Conservation (phyloP, 2,797 vertebrate genomes). For the Somateria mollissima region DNA sequence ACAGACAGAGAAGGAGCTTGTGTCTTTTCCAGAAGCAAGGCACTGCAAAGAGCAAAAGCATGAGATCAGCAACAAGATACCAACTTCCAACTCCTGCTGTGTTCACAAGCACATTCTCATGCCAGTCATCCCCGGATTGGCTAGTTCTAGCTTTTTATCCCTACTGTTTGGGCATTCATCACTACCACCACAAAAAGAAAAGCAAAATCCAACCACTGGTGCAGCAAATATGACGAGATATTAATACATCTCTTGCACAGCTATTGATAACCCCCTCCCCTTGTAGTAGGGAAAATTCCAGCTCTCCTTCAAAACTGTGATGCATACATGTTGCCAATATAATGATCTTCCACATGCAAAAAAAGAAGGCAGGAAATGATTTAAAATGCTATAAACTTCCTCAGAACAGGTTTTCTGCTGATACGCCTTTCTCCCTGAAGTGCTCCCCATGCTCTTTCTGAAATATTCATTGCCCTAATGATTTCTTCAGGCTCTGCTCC, state of each 20-base stretch:
- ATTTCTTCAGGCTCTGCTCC: constrained; percentile 69
- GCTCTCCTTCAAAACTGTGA: constrained; percentile 27
- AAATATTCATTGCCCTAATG: constrained; percentile 73
- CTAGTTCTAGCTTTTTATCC: neutral
- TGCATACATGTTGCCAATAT: constrained; percentile 19
- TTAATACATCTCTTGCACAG: neutral
- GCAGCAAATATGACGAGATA: neutral
- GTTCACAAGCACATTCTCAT: neutral
- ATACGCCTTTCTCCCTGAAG: constrained; percentile 59
- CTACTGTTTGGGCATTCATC: neutral
- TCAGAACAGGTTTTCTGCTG: constrained; percentile 67
- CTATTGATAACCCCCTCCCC: neutral
- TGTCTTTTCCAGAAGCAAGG: neutral
- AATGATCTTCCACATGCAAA: constrained; percentile 46
- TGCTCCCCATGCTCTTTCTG: constrained; percentile 57
- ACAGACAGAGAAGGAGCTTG: neutral
- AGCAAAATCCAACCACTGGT: neutral
- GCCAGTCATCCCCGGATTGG: neutral
- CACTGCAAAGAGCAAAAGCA: neutral
- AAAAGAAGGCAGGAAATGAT: constrained; percentile 59
- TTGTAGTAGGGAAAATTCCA: neutral
- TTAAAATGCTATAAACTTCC: constrained; percentile 68
- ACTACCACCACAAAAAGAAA: neutral
- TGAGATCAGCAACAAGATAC: neutral
- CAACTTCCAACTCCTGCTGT: neutral